These are phyloP conservation scores for Ploceus nigricollis DNA, from an alignment of 2,113 vertebrate species.

Conservation along the genomic window DNA sequence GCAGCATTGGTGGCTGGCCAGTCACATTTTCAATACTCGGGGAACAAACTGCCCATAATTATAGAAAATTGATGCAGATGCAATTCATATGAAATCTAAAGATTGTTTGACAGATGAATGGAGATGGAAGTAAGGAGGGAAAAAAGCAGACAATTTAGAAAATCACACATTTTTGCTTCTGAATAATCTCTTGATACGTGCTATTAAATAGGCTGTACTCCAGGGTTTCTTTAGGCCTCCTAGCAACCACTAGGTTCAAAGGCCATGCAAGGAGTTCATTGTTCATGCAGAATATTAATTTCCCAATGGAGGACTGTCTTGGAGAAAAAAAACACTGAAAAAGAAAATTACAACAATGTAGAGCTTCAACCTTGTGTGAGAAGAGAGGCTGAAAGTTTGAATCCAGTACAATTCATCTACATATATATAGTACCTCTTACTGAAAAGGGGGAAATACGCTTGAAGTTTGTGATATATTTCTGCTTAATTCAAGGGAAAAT, in stretches of 20 bases:
- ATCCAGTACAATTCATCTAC: neutral
- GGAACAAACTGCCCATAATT: conserved; percentile 37
- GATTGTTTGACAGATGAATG: conserved; percentile 14
- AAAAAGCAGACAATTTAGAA: neutral
- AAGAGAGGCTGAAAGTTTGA: conserved; percentile 1
- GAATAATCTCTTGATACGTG: conserved; percentile 48
- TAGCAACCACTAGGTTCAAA: conserved; percentile 73
- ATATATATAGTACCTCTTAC: neutral
- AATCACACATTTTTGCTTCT: conserved; percentile 33
- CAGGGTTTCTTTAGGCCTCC: conserved; percentile 65
- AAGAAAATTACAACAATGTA: conserved; percentile 31
- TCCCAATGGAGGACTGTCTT: conserved; percentile 39
- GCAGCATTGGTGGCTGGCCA: conserved; percentile 7
- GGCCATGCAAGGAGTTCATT: conserved; percentile 65
- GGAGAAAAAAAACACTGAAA: conserved; percentile 5
- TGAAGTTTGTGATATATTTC: neutral
- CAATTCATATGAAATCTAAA: neutral
- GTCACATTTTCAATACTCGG: neutral
- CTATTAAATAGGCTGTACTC: conserved; percentile 60
- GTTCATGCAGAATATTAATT: conserved; percentile 71
- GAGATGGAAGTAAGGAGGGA: neutral
- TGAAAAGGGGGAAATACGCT: neutral
- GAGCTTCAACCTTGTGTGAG: neutral
- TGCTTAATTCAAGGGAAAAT: conserved; percentile 1
- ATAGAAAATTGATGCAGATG: conserved; percentile 23